Base-by-base conservation (phyloP, 2,797 vertebrate species). In the Novumbra hubbsi region DNA sequence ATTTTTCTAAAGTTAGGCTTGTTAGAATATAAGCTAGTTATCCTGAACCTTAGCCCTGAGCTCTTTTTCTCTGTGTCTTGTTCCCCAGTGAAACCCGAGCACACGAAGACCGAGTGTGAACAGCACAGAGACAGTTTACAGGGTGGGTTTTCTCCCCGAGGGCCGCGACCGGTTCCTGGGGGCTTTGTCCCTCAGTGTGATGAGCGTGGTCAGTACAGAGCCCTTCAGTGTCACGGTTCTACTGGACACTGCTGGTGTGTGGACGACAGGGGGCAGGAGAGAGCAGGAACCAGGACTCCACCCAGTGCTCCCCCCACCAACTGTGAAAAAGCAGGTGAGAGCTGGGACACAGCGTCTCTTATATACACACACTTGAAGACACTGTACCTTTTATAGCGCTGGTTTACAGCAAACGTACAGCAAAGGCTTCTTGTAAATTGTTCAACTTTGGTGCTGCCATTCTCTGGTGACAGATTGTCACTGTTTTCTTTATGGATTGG, bases 191-290 rank as follows among this genome's bases (percentile, higher is more conserved):
- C 93, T 4, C 87, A 89, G 66, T 94, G 93, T 73, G 92, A 94
- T 2, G 86, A 81, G 3, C 38, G 84, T 2, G 93, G 96, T 2
- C 83, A 88, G 49, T 96, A 95, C 83, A 80, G 57, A 55, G 88
- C 94, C 0, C 87, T 88, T 66, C 96, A 96, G 87, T 96, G 96
- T 76, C 93, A 94, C 0, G 3, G 91, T 9, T 91, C 93, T 77
- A 90, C 91, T 0, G 95, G 95, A 71, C 76, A 94, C 76, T 96
- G 95, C 83, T 96, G 95, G 94, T 96, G 95, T 0, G 95, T 96
- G 81, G 88, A 94, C 4, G 73, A 15, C 0, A 73, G 83, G 0
- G 95, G 95, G 12, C 90, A 90, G 41, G 94, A 96, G 79, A 84
- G 92, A 41, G 71, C 85, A 0, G 92, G 94, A 12, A 95, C 94